Percentiles rank a stretch among this genome's conserved stretches.
These are phyloP conservation scores for Holotrichia oblita DNA, from an alignment of 1,140 invertebrate species.

Conservation along the genomic window DNA sequence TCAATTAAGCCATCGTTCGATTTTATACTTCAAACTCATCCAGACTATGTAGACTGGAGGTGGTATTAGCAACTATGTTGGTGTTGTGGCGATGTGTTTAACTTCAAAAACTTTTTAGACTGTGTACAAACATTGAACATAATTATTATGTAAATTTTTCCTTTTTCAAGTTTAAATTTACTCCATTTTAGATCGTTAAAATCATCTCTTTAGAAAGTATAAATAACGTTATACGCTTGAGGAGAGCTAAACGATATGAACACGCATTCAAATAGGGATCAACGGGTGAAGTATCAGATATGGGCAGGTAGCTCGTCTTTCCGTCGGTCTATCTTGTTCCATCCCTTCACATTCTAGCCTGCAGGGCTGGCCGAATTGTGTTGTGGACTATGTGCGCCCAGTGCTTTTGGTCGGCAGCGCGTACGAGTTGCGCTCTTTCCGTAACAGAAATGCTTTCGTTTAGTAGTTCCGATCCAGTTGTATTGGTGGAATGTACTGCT, in stretches of 20 bases:
- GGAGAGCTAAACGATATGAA: too few relatives aligned
- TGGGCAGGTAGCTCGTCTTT: neutral
- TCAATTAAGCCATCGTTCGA: neutral
- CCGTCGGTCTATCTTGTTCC: neutral
- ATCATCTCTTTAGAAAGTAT: too few relatives aligned
- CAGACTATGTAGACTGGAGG: too few relatives aligned
- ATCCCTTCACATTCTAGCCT: neutral
- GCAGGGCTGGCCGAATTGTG: neutral
- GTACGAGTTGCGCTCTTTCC: neutral
- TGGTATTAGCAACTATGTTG: too few relatives aligned
- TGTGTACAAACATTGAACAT: too few relatives aligned
- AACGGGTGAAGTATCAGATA: neutral
- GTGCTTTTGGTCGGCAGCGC: neutral
- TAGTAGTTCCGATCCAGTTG: slow-evolving; percentile 2
- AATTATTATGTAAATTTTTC: too few relatives aligned
- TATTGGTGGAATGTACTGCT: neutral
- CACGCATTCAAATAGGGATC: neutral
- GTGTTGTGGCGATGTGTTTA: too few relatives aligned
- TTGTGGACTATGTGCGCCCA: neutral
- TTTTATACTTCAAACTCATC: too few relatives aligned
- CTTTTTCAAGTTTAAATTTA: too few relatives aligned
- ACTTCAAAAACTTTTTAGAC: too few relatives aligned
- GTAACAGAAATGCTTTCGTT: neutral
- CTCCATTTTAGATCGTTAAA: too few relatives aligned
- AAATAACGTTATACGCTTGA: too few relatives aligned